Evolutionary conservation across 2,888 invertebrate species (phyloP).

Genomic region (Acrobasis consociella): DNA sequence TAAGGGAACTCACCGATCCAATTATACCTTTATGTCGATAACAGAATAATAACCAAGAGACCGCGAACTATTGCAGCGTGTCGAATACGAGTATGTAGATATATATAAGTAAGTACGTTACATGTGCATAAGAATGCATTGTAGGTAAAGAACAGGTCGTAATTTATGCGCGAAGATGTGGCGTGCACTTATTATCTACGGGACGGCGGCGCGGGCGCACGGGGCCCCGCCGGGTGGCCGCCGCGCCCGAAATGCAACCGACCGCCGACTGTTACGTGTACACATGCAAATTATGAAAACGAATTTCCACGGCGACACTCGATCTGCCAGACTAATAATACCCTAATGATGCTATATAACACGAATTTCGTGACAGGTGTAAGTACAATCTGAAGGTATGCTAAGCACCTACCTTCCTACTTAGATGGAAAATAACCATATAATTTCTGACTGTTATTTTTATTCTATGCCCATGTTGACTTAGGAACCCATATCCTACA

Average conservation of each 20-base stretch:
- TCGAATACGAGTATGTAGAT: too few relatives aligned
- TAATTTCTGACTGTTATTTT: too few relatives aligned
- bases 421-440: too few relatives aligned
- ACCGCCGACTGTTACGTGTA: conserved; percentile 42
- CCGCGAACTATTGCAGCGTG: conserved; percentile 25
- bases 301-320: conserved; percentile 18
- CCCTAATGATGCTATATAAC: too few relatives aligned
- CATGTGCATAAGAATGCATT: conserved; percentile 55
- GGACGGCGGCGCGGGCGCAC: conserved; percentile 51
- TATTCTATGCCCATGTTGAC: too few relatives aligned
- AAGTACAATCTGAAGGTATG: too few relatives aligned
- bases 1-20: background rate
- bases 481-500: too few relatives aligned
- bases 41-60: background rate
- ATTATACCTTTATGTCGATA: background rate
- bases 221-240: conserved; percentile 72
- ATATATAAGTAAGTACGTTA: too few relatives aligned
- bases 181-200: conserved; percentile 73
- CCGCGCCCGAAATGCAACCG: conserved; percentile 58
- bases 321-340: background rate
- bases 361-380: too few relatives aligned
- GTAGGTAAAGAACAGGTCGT: conserved; percentile 53
- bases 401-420: too few relatives aligned
- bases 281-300: conserved; percentile 44
- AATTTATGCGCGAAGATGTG: conserved; percentile 59